Percentiles rank a stretch among this genome's conserved stretches.
Evolutionary conservation across 2,888 invertebrate genomes (phyloP).

Genomic region (Orgyia antiqua): DNA sequence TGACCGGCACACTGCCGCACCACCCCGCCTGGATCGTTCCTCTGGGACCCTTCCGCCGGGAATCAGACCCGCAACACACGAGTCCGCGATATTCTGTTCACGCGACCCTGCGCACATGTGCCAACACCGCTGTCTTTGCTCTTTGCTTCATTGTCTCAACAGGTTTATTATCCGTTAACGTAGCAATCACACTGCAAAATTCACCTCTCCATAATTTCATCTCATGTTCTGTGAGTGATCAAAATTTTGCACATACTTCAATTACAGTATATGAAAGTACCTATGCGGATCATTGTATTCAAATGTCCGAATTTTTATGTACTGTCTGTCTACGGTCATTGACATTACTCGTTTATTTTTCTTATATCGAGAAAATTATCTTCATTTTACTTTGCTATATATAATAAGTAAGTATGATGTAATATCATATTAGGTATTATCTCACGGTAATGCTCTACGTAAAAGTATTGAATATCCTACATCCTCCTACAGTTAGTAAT

Average conservation of each 20-base stretch:
- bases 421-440: too few relatives aligned
- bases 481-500: too few relatives aligned
- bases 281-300: conserved; percentile 23
- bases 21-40: conserved; percentile 66
- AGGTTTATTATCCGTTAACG: conserved; percentile 24
- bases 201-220: conserved; percentile 13
- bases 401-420: too few relatives aligned
- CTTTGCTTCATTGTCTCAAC: conserved; percentile 35
- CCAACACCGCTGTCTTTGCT: conserved; percentile 36
- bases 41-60: conserved; percentile 71
- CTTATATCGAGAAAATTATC: conserved; percentile 17
- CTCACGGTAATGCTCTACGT: too few relatives aligned
- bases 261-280: conserved; percentile 20
- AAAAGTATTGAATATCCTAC: too few relatives aligned
- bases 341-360: conserved; percentile 24
- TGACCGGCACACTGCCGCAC: conserved; percentile 74
- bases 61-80: conserved; percentile 51
- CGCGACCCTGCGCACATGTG: conserved; percentile 42
- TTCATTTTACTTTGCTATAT: conserved; percentile 10
- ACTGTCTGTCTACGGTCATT: conserved; percentile 22
- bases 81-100: conserved; percentile 34
- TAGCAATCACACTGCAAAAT: conserved; percentile 15
- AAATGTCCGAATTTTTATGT: conserved; percentile 24
- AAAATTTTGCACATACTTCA: conserved; percentile 25
- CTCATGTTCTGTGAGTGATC: conserved; percentile 18